Evolutionary conservation across 2,797 vertebrate genomes (phyloP).

Genomic region (Huso huso): DNA sequence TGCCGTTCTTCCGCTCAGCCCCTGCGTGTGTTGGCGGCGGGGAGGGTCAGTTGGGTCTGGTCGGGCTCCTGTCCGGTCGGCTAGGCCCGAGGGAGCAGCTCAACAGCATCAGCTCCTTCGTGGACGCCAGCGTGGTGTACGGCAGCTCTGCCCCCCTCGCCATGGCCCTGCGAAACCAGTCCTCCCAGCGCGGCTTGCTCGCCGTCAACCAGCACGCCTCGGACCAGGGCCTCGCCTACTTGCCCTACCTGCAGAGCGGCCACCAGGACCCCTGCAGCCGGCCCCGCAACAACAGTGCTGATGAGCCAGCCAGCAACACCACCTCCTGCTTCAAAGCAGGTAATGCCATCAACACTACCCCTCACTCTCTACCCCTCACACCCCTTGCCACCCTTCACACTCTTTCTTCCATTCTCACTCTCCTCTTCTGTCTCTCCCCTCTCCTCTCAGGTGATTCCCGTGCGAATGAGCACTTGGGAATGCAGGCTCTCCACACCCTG

Average conservation of each 20-base stretch:
- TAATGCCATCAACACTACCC: conserved; percentile 23
- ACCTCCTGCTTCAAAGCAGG: conserved; percentile 67
- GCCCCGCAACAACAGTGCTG: conserved; percentile 29
- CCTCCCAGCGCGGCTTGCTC: conserved; percentile 51
- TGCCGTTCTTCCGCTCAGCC: conserved; percentile 79
- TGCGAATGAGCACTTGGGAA: conserved; percentile 65
- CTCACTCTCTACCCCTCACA: too few species aligned
- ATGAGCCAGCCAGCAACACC: conserved; percentile 32
- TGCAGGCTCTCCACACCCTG: conserved; percentile 61
- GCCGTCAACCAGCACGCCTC: conserved; percentile 49
- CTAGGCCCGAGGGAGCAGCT: conserved; percentile 58
- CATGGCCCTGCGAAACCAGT: conserved; percentile 48
- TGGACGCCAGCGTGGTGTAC: conserved; percentile 70
- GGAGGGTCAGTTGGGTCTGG: too few species aligned
- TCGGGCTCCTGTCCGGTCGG: conserved; percentile 12
- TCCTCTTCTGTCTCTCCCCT: neutral
- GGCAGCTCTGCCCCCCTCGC: conserved; percentile 53
- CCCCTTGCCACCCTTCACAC: too few species aligned
- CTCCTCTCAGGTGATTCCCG: conserved; percentile 54
- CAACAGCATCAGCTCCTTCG: conserved; percentile 67
- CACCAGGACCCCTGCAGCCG: conserved; percentile 60
- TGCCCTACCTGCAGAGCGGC: conserved; percentile 56
- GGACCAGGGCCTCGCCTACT: conserved; percentile 50
- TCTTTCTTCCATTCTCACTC: too few species aligned
- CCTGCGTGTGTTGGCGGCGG: conserved; percentile 51